These are phyloP conservation scores for Pithys albifrons DNA, from an alignment of 2,113 vertebrate genomes.

Conservation along the genomic window DNA sequence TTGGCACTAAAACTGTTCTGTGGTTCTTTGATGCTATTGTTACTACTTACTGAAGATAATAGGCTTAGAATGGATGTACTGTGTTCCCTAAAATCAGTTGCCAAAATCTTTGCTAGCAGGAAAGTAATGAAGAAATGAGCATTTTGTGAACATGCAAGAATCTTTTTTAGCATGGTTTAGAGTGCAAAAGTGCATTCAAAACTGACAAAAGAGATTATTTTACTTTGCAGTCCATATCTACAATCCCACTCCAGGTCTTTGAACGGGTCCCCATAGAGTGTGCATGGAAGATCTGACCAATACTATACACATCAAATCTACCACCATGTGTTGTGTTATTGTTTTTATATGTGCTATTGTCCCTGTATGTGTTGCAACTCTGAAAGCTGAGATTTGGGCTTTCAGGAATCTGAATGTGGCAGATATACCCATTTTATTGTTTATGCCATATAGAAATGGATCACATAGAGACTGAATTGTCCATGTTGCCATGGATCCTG, in stretches of 20 bases:
- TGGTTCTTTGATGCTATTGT: neutral
- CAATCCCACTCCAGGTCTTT: rapidly evolving
- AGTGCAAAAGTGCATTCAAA: neutral
- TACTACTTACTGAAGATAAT: neutral
- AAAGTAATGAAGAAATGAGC: rapidly evolving
- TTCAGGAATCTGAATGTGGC: neutral
- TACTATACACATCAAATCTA: neutral
- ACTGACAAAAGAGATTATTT: neutral
- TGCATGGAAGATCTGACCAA: neutral
- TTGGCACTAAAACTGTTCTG: neutral
- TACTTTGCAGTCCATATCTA: neutral
- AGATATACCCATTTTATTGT: neutral
- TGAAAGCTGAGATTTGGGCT: neutral
- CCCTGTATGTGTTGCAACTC: neutral
- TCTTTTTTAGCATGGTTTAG: neutral
- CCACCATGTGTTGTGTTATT: neutral
- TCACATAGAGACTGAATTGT: neutral
- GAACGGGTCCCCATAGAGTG: rapidly evolving
- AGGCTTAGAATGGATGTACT: neutral
- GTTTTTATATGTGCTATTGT: neutral
- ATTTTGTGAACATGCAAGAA: neutral
- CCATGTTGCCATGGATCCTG: neutral
- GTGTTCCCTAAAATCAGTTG: neutral
- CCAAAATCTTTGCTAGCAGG: neutral
- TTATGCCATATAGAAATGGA: rapidly evolving